These are phyloP conservation scores for Zaprionus africanus DNA, from an alignment of 1,140 invertebrate genomes.

Conservation along the genomic window DNA sequence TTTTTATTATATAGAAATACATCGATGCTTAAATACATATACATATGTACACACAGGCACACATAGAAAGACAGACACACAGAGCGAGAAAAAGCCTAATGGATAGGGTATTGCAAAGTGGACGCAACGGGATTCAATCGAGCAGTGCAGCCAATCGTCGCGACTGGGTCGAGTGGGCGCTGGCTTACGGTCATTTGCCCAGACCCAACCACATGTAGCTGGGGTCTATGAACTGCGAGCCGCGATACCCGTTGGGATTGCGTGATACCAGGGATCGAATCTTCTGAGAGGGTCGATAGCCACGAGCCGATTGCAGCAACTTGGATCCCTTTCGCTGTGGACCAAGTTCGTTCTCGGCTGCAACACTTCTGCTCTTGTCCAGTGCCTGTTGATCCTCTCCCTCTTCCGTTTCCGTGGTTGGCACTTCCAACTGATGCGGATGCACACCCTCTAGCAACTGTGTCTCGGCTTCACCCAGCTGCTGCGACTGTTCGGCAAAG, in stretches of 20 bases:
- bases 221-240: conserved; percentile 77
- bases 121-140: background rate
- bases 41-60: conserved; percentile 21
- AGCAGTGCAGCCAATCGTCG: conserved; percentile 44
- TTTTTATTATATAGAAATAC: conserved; percentile 38
- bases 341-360: background rate
- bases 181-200: conserved; percentile 79
- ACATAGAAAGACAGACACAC: background rate
- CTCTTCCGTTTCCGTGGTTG: background rate
- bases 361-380: background rate
- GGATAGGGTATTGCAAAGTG: conserved; percentile 7
- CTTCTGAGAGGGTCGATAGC: conserved; percentile 79
- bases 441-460: conserved; percentile 72
- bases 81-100: background rate
- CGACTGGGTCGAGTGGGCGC: background rate
- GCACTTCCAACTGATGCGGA: conserved; percentile 43
- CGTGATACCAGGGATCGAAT: conserved; percentile 76
- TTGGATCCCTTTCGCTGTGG: conserved; percentile 43
- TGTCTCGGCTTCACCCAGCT: conserved; percentile 51
- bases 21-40: conserved; percentile 4
- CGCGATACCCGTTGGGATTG: conserved; percentile 80
- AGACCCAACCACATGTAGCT: conserved; percentile 84
- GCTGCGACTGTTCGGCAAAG: conserved; percentile 68
- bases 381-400: background rate
- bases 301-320: conserved; percentile 58